These are phyloP conservation scores for Leptinotarsa texana DNA, from an alignment of 1,140 invertebrate genomes.

Conservation along the genomic window DNA sequence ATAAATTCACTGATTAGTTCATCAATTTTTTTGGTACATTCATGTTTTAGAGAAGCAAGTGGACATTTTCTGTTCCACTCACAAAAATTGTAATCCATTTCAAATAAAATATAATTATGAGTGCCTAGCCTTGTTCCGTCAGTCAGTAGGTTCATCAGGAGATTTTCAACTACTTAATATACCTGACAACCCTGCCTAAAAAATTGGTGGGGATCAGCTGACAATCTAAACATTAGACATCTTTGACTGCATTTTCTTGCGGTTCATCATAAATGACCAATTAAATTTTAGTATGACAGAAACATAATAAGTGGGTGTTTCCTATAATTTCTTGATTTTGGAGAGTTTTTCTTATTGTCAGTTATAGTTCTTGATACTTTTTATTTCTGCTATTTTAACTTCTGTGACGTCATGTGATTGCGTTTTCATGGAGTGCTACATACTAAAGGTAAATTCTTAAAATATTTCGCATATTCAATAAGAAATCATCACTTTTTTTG, in stretches of 20 bases:
- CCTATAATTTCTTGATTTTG: slow-evolving; percentile 32
- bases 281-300: slow-evolving; percentile 46
- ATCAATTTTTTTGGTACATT: too few species aligned
- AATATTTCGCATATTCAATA: slow-evolving; percentile 4
- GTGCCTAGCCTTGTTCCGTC: too few species aligned
- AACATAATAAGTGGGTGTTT: slow-evolving; percentile 38
- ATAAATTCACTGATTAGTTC: too few species aligned
- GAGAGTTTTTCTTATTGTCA: slow-evolving; percentile 22
- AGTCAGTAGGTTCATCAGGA: not conserved
- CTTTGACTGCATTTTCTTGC: slow-evolving; percentile 43
- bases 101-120: too few species aligned
- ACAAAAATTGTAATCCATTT: too few species aligned
- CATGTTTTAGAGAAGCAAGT: too few species aligned
- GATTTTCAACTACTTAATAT: not conserved
- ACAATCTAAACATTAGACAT: slow-evolving; percentile 49
- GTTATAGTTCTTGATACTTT: slow-evolving; percentile 19
- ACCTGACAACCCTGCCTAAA: not conserved
- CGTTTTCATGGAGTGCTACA: slow-evolving; percentile 44
- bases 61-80: too few species aligned
- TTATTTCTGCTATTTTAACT: slow-evolving; percentile 33
- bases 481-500: not conserved
- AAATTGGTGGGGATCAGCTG: slow-evolving; percentile 46
- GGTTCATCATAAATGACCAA: slow-evolving; percentile 36
- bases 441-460: slow-evolving; percentile 39
- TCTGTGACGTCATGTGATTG: slow-evolving; percentile 49